A percentile compares a stretch with the other conserved stretches of the same genome.
Conservation (phyloP, 1,140 invertebrate species). For the Phymastichus coffea region DNA sequence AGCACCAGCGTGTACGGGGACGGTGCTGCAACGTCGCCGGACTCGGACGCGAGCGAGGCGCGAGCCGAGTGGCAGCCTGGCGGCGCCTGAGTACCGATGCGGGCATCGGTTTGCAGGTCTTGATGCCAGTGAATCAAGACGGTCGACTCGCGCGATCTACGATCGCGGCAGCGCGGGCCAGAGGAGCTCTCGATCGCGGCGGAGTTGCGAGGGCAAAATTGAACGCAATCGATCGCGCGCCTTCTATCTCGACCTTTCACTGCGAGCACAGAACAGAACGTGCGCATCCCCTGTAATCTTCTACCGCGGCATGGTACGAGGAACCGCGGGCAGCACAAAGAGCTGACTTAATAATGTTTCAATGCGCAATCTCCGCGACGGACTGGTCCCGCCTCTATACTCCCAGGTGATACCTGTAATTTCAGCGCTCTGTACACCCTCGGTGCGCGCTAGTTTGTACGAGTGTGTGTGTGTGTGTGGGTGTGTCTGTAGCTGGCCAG, state of each 20-base stretch:
- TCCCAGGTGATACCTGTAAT: constrained; percentile 9
- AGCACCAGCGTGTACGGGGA: too few species aligned
- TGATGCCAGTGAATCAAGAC: too few species aligned
- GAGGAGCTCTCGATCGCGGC: constrained; percentile 7
- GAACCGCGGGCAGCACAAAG: background rate
- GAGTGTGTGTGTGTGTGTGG: too few species aligned
- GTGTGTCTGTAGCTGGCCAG: too few species aligned
- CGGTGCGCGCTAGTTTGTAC: too few species aligned
- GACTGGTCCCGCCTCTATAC: background rate
- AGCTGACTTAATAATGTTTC: constrained; percentile 13
- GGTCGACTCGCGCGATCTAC: too few species aligned
- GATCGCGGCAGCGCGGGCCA: background rate
- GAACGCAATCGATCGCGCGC: constrained; percentile 8
- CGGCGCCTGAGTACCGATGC: too few species aligned
- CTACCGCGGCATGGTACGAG: background rate
- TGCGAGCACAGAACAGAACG: background rate
- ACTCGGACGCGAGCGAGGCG: too few species aligned
- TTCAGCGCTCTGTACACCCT: background rate
- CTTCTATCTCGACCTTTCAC: constrained; percentile 9
- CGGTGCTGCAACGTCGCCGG: too few species aligned
- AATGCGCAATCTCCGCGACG: background rate
- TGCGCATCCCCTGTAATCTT: background rate
- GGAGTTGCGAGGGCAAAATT: constrained; percentile 32
- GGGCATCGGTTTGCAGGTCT: too few species aligned
- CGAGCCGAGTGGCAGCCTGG: too few species aligned